A percentile compares a stretch with the other conserved stretches of the same genome.
These are phyloP conservation scores for Erinaceus europaeus DNA, from an alignment of 2,113 vertebrate genomes.

Conservation along the genomic window DNA sequence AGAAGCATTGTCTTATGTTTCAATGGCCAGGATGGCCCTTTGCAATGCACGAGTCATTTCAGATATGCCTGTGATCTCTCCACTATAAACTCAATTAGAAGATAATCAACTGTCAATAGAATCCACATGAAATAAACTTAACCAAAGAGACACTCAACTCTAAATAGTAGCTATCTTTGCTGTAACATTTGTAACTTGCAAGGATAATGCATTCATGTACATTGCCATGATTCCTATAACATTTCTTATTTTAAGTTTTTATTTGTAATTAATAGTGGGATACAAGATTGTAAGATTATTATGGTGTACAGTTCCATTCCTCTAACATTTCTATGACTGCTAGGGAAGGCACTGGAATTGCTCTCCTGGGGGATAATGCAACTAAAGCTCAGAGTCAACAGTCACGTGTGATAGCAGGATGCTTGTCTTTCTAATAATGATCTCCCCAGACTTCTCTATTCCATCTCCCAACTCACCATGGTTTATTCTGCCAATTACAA, in stretches of 20 bases:
- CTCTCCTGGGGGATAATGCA: background rate
- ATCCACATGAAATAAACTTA: background rate
- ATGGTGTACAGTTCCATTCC: too few relatives aligned
- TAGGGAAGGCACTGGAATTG: background rate
- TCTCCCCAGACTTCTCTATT: background rate
- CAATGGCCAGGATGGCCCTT: background rate
- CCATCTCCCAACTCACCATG: background rate
- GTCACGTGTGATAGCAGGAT: background rate
- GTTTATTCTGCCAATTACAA: background rate
- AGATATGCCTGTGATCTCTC: background rate
- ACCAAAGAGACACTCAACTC: background rate
- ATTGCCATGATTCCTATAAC: background rate
- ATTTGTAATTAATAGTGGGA: too few relatives aligned
- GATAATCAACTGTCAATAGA: background rate
- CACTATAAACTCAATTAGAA: background rate
- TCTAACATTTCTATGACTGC: too few relatives aligned
- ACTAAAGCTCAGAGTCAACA: background rate
- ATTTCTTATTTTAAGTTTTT: background rate
- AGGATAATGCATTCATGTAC: background rate
- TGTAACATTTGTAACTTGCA: background rate
- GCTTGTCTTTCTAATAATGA: rapidly evolving
- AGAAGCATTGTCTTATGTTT: rapidly evolving
- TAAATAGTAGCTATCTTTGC: background rate
- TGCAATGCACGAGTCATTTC: background rate
- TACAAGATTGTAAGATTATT: too few relatives aligned